These are phyloP conservation scores for Paedocypris sp. DNA, from an alignment of 2,113 vertebrate species.

Conservation along the genomic window DNA sequence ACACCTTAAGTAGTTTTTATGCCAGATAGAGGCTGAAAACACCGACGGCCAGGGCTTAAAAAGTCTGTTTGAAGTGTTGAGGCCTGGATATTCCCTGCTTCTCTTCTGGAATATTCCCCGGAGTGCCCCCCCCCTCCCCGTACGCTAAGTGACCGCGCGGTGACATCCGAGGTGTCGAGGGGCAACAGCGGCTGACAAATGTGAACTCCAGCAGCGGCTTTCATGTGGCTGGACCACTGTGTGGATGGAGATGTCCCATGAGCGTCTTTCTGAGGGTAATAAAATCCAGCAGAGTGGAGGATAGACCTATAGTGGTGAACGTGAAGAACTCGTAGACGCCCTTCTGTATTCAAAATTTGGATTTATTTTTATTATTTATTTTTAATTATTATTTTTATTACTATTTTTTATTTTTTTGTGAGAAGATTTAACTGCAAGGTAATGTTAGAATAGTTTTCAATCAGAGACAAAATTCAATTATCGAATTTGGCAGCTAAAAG, in stretches of 20 bases:
- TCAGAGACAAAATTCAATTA: no score
- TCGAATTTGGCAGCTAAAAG: no score
- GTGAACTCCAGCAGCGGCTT: not conserved
- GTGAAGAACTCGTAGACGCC: no score
- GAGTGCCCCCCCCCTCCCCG: not conserved
- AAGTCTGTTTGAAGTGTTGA: not conserved
- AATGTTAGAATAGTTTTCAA: no score
- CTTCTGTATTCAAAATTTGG: no score
- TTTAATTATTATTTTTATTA: no score
- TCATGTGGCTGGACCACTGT: not conserved
- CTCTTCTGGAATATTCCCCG: not conserved
- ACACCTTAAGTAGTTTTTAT: not conserved
- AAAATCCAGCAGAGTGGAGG: no score
- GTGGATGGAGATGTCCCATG: conserved; percentile 4
- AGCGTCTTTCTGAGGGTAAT: not conserved
- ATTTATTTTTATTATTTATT: no score
- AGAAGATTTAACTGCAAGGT: no score
- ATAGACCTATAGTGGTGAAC: no score
- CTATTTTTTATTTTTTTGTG: no score
- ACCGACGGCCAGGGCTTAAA: not conserved
- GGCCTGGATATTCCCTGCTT: not conserved
- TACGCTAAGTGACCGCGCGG: not conserved
- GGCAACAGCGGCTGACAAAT: not conserved
- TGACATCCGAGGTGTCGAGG: conserved; percentile 8
- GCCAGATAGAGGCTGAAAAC: not conserved